A percentile compares a stretch with the other conserved stretches of the same genome.
Evolutionary conservation across 1,140 invertebrate species (phyloP).

Genomic region (Zaprionus gabonicus): DNA sequence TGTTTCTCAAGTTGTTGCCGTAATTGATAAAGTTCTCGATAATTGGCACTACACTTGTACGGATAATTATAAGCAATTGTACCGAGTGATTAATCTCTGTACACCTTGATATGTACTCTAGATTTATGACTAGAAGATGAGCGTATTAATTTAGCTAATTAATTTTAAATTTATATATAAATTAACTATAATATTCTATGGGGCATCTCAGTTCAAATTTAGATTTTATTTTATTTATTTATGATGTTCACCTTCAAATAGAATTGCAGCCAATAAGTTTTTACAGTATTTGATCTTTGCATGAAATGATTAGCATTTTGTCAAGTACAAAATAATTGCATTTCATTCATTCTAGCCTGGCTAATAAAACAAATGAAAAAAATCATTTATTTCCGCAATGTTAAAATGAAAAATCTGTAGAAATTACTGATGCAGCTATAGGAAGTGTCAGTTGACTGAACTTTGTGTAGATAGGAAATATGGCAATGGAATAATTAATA

Average conservation of each 20-base stretch:
- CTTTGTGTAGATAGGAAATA: background rate
- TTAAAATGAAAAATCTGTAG: constrained; percentile 18
- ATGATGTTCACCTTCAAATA: constrained; percentile 42
- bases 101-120: background rate
- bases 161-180: background rate
- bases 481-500: background rate
- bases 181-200: too few species aligned
- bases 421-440: background rate
- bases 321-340: constrained; percentile 72
- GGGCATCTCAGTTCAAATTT: too few species aligned
- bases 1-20: constrained; percentile 13
- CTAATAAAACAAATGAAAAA: constrained; percentile 45
- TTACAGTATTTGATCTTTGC: constrained; percentile 42
- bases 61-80: background rate
- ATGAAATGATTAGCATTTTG: constrained; percentile 64
- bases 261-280: constrained; percentile 72
- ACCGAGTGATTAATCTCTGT: background rate
- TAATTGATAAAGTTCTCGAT: constrained; percentile 30
- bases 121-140: background rate
- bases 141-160: background rate
- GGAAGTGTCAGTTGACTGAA: background rate
- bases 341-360: constrained; percentile 28
- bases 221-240: constrained; percentile 4
- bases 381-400: constrained; percentile 60
- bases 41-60: constrained; percentile 22